These are phyloP conservation scores for Julus scandinavius DNA, from an alignment of 2,888 invertebrate species.

Conservation along the genomic window DNA sequence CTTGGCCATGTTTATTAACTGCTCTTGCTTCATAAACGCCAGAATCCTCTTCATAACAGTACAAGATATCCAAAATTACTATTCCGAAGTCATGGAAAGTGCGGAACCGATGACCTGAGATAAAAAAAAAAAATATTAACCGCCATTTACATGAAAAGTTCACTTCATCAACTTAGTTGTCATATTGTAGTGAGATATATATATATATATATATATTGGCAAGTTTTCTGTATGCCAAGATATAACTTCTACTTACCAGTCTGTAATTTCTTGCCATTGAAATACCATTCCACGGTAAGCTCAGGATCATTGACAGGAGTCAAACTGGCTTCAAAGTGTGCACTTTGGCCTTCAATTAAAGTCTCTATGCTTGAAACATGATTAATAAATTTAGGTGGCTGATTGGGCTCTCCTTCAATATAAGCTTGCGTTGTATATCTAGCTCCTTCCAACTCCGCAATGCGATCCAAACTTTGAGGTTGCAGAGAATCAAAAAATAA, in stretches of 20 bases:
- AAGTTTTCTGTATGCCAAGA: too few species aligned
- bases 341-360: slow-evolving; percentile 93
- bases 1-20: slow-evolving; percentile 88
- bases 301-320: slow-evolving; percentile 95
- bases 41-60: slow-evolving; percentile 96
- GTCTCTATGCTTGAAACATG: slow-evolving; percentile 86
- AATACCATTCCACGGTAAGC: slow-evolving; percentile 91
- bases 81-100: slow-evolving; percentile 98
- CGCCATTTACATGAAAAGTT: too few species aligned
- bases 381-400: slow-evolving; percentile 89
- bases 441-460: slow-evolving; percentile 80
- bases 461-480: slow-evolving; percentile 88
- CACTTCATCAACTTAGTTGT: too few species aligned
- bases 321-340: slow-evolving; percentile 85
- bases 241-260: slow-evolving; percentile 56
- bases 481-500: slow-evolving; percentile 90
- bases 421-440: slow-evolving; percentile 57
- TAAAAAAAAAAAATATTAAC: slow-evolving; percentile 14
- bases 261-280: slow-evolving; percentile 89
- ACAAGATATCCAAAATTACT: slow-evolving; percentile 93
- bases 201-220: too few species aligned
- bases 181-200: too few species aligned
- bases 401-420: slow-evolving; percentile 56
- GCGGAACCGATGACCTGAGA: slow-evolving; percentile 92
- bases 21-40: slow-evolving; percentile 94